A percentile compares a stretch with the other conserved stretches of the same genome.
Conservation (phyloP, 2,888 invertebrate species). For the Callyntrura sp. region DNA sequence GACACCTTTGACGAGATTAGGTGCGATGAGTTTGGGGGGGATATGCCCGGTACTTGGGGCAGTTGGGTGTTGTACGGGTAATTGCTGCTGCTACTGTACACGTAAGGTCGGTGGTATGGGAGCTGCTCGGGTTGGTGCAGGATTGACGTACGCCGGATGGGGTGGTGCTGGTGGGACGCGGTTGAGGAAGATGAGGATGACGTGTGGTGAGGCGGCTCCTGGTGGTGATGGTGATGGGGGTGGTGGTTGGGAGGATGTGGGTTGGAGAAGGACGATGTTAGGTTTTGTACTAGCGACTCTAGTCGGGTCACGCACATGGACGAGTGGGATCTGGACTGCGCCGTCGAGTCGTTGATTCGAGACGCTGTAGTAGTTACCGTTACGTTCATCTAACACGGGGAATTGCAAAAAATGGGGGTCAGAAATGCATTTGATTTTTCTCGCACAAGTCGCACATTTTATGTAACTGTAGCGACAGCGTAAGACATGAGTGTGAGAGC, state of each 20-base stretch:
- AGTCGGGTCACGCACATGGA: conserved; percentile 4
- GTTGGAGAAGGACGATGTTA: background rate
- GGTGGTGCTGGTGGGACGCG: background rate
- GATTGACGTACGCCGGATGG: background rate
- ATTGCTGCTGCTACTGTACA: background rate
- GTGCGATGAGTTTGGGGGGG: conserved; percentile 5
- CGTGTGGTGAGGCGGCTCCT: background rate
- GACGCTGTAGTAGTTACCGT: conserved; percentile 15
- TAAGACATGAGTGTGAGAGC: too few relatives aligned
- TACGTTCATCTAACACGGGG: conserved; percentile 56
- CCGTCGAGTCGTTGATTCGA: conserved; percentile 2
- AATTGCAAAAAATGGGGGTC: too few relatives aligned
- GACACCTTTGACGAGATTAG: conserved; percentile 85
- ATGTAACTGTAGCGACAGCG: too few relatives aligned
- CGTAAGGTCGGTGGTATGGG: background rate
- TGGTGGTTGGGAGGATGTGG: too few relatives aligned
- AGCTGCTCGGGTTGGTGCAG: background rate
- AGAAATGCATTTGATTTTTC: too few relatives aligned
- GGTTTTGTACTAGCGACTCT: background rate
- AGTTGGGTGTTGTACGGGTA: background rate
- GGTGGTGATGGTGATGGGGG: too few relatives aligned
- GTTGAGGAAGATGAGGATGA: background rate
- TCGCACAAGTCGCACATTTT: too few relatives aligned
- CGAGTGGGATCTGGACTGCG: background rate
- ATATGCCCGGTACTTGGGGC: too few relatives aligned